Evolutionary conservation across 1,140 invertebrate species (phyloP).

Genomic region (Tetragnatha versicolor): DNA sequence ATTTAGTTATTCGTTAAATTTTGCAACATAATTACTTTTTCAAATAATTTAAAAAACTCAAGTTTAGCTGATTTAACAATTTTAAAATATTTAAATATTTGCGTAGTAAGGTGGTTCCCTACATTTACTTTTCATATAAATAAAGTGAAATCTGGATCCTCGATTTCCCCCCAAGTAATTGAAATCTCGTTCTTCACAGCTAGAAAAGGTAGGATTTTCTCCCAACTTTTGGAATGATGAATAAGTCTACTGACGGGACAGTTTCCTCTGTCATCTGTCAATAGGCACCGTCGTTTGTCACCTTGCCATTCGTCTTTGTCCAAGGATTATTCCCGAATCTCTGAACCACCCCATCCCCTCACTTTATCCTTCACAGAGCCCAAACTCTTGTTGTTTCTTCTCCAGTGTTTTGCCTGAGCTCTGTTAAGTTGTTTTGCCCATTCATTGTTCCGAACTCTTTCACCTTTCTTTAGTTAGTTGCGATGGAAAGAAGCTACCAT

Average conservation of each 20-base stretch:
- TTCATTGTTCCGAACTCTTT: background rate
- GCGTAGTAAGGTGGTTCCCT: no score
- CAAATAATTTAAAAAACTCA: no score
- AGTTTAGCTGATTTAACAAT: no score
- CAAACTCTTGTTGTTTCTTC: background rate
- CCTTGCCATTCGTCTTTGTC: constrained; percentile 17
- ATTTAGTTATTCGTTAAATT: no score
- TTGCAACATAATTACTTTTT: no score
- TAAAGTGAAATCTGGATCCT: no score
- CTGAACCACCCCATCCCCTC: background rate
- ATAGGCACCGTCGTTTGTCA: constrained; percentile 25
- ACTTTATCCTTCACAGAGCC: background rate
- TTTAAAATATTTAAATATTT: no score
- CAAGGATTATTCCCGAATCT: background rate
- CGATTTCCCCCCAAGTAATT: background rate
- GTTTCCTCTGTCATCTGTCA: constrained; percentile 32
- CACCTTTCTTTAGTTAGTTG: no score
- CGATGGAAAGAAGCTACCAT: no score
- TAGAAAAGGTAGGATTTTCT: background rate
- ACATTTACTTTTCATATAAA: no score
- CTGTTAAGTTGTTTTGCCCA: background rate
- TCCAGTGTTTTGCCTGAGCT: constrained; percentile 2
- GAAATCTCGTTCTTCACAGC: background rate
- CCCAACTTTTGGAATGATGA: constrained; percentile 1
- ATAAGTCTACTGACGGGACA: constrained; percentile 10